Evolutionary conservation across 1,140 invertebrate species (phyloP), one percentile per base, ranked within the genome.

Genomic region (Euschistus heros): DNA sequence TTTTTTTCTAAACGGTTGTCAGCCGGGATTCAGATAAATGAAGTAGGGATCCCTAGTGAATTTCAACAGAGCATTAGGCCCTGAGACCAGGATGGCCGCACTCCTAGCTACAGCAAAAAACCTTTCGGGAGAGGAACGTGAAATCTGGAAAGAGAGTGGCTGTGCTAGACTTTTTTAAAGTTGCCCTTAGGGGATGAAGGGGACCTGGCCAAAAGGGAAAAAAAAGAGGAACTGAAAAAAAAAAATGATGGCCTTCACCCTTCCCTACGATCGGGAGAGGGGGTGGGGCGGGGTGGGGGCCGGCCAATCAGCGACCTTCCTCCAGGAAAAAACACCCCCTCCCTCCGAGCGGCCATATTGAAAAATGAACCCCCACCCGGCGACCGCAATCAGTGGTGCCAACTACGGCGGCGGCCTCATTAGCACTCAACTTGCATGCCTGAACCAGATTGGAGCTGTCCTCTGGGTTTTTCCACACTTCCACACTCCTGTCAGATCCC

Each of bases 261-360:
- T 13, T 37, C 33, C 33, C 33, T 37, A 37, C 33, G 33, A 37
- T 26, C 50, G 26, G 17, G 30, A 18, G 46, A 26, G 26, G 54
- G 52, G 22, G 26, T 22, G 33, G 30, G 64, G 30, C 8, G 42
- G 64, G 20, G 54, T 44, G 47, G 50, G n/a, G 27, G 33, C 17
- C 14, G 20, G 24, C 64, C 64, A 65, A 65, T 65, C 17, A 42
- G 52, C 44, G 27, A 7, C 24, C 52, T 13, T 14, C 26, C 13
- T 24, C 37, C 18, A 15, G 52, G 33, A 18, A 37, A 61, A 61
- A 61, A 61, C n/a, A 17, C 26, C 59, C 37, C 24, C 64, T 27
- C 17, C 64, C 37, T 54, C 54, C 17, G 17, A 54, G 50, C 64
- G 46, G 64, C 64, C 64, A 65, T 65, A 18, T 50, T 65, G 64